Evolutionary conservation across 2,797 vertebrate species (phyloP), one percentile per base, ranked within the genome.

Genomic region (Coccyzus lansbergi): DNA sequence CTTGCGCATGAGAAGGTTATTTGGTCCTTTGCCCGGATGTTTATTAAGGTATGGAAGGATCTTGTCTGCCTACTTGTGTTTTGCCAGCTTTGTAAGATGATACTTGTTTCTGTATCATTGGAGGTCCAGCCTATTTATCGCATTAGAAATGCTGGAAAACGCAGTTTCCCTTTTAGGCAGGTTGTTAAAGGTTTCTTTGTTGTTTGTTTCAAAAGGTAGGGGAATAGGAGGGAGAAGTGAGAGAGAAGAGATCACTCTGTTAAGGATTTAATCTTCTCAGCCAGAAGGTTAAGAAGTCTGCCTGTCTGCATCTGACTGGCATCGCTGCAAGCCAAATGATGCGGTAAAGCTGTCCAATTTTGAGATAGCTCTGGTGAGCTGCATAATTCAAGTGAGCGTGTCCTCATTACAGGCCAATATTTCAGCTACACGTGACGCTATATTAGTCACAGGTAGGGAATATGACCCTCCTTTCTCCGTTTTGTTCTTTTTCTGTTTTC

Each of bases 191-290:
- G 24, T 53, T 88, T 28, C 38, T 67, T 80, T 74, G 64, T 68
- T 77, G 4, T 5, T 83, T 67, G n/a, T 70, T 90, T 79, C 36
- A 62, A 77, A 83, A 70, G 58, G 36, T 28, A 28, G 9, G 29
- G 22, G 38, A 76, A 51, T 16, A 48, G 67, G 70, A 92, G 51
- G 65, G 29, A 62, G 62, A 75, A 71, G 29, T 11, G 28, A 3
- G 17, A 85, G 60, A 90, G 62, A 77, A 75, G 59, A 92, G 69
- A 58, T 69, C 4, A 0, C 68, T 48, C n/a, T 55, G 42, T 71
- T 95, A 95, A 96, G 93, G 92, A 91, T 91, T 93, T 95, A 95
- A 95, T 96, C 93, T 92, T 94, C 95, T 95, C 95, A 95, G 90
- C 64, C 75, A 75, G 92, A 48, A 93, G 92, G 86, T 87, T 95